Percentiles rank a stretch among this genome's conserved stretches.
Evolutionary conservation across 1,140 invertebrate species (phyloP).

Genomic region (Oreohelix idahoensis): DNA sequence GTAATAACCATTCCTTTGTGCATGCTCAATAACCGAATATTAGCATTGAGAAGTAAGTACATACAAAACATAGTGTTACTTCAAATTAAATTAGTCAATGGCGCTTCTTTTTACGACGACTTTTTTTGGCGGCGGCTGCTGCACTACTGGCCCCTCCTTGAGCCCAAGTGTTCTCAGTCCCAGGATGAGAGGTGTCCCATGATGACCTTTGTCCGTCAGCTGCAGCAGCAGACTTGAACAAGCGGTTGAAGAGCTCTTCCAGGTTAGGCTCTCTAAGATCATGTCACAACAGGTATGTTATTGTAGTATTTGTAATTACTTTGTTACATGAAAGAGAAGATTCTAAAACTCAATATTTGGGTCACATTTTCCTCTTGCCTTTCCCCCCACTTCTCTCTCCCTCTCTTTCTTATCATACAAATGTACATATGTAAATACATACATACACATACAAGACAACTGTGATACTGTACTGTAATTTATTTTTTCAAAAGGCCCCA

Average conservation of each 20-base stretch:
- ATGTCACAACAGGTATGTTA: constrained; percentile 17
- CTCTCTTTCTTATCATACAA: no score
- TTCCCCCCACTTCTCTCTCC: no score
- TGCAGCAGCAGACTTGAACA: constrained; percentile 72
- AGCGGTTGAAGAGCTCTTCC: constrained; percentile 79
- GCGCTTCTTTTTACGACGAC: constrained; percentile 18
- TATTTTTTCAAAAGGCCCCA: no score
- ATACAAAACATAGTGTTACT: no score
- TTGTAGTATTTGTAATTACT: neutral
- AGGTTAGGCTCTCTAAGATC: constrained; percentile 77
- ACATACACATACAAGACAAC: no score
- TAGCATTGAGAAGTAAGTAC: neutral
- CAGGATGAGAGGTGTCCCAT: constrained; percentile 42
- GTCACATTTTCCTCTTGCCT: no score
- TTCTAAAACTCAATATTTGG: no score
- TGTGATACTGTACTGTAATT: no score
- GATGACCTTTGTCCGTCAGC: constrained; percentile 48
- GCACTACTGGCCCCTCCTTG: constrained; percentile 77
- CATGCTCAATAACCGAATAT: no score
- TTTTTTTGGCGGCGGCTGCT: constrained; percentile 78
- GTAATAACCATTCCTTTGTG: no score
- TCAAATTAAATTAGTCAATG: neutral
- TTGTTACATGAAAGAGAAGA: neutral
- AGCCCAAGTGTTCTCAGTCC: constrained; percentile 79
- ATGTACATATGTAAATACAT: no score